Conservation (phyloP, 2,113 vertebrate genomes). For the Corvus cornix region DNA sequence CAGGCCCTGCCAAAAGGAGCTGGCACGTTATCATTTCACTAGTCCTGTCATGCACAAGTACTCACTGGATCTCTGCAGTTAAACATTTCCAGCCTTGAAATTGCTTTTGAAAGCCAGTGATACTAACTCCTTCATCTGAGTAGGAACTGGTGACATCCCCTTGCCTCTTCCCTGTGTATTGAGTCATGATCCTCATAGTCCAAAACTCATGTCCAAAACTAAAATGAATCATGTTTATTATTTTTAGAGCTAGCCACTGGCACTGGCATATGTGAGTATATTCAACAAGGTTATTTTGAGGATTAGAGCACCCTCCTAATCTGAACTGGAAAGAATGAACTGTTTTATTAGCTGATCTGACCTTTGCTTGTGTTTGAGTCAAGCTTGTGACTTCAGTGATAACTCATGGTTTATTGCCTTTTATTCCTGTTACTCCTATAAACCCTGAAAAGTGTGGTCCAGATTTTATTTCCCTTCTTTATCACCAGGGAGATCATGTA, state of each 20-base stretch:
- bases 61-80: neutral
- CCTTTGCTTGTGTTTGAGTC: neutral
- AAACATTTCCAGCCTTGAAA: neutral
- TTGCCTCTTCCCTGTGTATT: neutral
- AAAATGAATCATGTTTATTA: neutral
- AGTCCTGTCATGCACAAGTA: neutral
- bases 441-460: neutral
- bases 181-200: neutral
- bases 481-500: neutral
- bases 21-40: neutral
- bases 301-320: neutral
- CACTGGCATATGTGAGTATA: neutral
- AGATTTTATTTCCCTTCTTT: neutral
- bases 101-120: neutral
- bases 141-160: neutral
- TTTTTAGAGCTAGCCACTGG: neutral
- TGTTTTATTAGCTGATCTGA: constrained; percentile 8
- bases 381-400: neutral
- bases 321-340: neutral
- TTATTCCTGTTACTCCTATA: neutral
- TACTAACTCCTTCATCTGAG: neutral
- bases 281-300: neutral
- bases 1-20: neutral
- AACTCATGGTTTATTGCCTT: constrained; percentile 22
- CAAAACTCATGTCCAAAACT: neutral